Base-by-base conservation (phyloP, 2,113 vertebrate species). In the Eleginops maclovinus region DNA sequence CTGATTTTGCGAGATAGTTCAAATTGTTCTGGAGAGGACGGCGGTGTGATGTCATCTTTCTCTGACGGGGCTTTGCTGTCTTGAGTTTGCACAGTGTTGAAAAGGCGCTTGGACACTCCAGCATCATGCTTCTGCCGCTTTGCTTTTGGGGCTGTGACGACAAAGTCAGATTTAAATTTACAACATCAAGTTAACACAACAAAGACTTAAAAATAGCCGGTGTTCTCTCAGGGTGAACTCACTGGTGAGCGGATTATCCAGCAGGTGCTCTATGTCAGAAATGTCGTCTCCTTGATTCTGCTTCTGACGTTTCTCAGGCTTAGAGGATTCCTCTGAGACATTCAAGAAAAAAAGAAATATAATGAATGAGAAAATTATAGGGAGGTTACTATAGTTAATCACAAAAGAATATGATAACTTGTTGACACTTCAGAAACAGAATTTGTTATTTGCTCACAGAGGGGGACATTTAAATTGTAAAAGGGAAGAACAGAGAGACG, bases 61-160 rank as follows among this genome's bases (percentile, higher is more conserved):
- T 21, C 26, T 0, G 16, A 76, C 0, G 92, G 89, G 1, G 88
- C 93, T 1, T 82, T 90, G 72, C 89, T 91, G 26, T 82, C 85
- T 49, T 62, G 92, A 2, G 66, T 60, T 24, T 73, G 69, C 4
- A 15, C n/a, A 0, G 19, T 1, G 0, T 72, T 88, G 10, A 98
- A 99, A 60, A 98, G 93, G 59, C 92, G 95, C 92, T 98, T 99
- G 0, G 85, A 93, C 0, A 94, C 96, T 0, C 92, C 92, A 0
- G 89, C 89, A 2, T 97, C 96, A 41, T 96, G 86, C 69, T 94
- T 95, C n/a, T 86, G 94, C 0, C 96, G 93, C 81, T 98, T 99
- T 0, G 92, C 62, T 54, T 91, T 96, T 0, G 96, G 96, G 43
- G 95, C 96, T 98, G 70, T 0, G 3, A 70, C 55, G 28, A 56